Conservation (phyloP, 1,140 invertebrate species). For the Pogonus chalceus region DNA sequence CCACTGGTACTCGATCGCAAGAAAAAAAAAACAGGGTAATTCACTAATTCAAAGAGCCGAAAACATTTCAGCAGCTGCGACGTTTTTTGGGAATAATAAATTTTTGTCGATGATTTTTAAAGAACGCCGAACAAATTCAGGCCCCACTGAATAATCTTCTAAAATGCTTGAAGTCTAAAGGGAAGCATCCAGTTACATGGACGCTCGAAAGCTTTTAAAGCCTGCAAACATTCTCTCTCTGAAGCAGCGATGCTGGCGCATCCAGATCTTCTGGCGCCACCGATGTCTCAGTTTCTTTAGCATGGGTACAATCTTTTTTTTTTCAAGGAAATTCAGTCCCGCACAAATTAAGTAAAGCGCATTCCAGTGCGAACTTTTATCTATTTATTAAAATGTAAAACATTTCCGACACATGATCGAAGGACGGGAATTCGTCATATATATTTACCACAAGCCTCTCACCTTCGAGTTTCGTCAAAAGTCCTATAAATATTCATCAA, state of each 20-base stretch:
- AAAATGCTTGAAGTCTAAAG: constrained; percentile 21
- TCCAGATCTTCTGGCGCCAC: constrained; percentile 18
- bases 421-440: constrained; percentile 23
- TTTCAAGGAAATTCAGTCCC: constrained; percentile 25
- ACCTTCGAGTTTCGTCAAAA: constrained; percentile 25
- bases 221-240: constrained; percentile 19
- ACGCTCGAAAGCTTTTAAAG: constrained; percentile 18
- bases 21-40: constrained; percentile 16
- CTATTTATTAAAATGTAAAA: constrained; percentile 24
- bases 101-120: constrained; percentile 23
- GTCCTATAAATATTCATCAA: constrained; percentile 21
- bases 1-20: constrained; percentile 21
- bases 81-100: constrained; percentile 22
- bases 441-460: constrained; percentile 29
- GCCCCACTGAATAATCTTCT: constrained; percentile 19
- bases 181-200: constrained; percentile 25
- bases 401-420: constrained; percentile 27
- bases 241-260: constrained; percentile 23
- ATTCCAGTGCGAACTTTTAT: constrained; percentile 32
- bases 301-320: constrained; percentile 32
- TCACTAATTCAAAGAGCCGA: too few relatives aligned
- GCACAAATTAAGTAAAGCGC: constrained; percentile 22
- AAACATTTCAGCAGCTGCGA: constrained; percentile 21
- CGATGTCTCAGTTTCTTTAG: constrained; percentile 29
- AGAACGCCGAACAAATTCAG: constrained; percentile 16